Evolutionary conservation across 2,797 vertebrate genomes (phyloP).

Genomic region (Coendou prehensilis): DNA sequence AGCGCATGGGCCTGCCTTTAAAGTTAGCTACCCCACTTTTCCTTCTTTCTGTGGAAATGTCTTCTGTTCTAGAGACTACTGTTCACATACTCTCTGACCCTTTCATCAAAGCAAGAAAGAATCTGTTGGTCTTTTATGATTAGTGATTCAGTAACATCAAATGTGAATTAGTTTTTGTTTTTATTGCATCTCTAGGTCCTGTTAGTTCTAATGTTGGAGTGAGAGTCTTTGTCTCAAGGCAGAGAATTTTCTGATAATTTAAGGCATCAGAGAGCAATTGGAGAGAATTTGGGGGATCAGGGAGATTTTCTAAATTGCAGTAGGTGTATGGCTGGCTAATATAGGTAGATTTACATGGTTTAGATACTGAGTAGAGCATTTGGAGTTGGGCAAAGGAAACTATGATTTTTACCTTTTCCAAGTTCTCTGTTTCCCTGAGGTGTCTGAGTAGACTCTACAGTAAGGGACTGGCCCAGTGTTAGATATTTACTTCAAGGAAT

Average conservation of each 20-base stretch:
- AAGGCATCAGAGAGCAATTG: conserved; percentile 23
- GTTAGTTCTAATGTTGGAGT: conserved; percentile 29
- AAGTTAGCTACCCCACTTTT: not conserved
- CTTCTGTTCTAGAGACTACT: not conserved
- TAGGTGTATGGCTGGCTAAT: not conserved
- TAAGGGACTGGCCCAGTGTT: not conserved
- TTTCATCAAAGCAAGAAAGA: conserved; percentile 50
- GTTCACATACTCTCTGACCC: not conserved
- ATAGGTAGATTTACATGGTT: not conserved
- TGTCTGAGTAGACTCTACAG: not conserved
- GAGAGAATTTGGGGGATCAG: not conserved
- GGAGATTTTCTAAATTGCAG: not conserved
- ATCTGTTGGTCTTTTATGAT: not conserved
- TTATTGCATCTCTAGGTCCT: not conserved
- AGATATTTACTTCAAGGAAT: not conserved
- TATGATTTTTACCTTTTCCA: not conserved
- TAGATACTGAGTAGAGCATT: not conserved
- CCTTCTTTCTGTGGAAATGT: not conserved
- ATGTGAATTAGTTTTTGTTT: conserved; percentile 7
- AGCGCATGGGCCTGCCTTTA: not conserved
- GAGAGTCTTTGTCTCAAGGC: conserved; percentile 14
- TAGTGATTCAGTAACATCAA: conserved; percentile 2
- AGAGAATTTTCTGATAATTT: conserved; percentile 45
- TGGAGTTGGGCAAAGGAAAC: not conserved
- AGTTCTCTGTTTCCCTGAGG: not conserved